A percentile compares a stretch with the other conserved stretches of the same genome.
phyloP scores from a whole-genome alignment of 2,113 vertebrate genomes.

The Silurus meridionalis region DNA sequence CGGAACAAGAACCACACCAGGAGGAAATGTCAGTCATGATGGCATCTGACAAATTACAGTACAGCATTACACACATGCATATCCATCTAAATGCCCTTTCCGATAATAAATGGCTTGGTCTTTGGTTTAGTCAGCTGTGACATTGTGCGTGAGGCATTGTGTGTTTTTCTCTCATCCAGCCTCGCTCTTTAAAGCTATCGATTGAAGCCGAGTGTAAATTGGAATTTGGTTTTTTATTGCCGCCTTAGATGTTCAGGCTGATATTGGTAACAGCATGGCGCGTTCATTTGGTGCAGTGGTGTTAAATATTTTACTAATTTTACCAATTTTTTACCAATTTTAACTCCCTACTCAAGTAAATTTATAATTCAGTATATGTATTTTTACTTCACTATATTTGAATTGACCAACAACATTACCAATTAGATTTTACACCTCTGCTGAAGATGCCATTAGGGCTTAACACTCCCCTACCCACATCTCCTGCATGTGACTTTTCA shows the following conservation, averaged over 20 bases:
- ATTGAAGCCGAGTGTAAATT: conserved; percentile 6
- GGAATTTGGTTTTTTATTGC: neutral
- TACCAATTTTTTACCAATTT: no score
- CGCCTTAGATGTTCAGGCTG: neutral
- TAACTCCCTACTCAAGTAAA: no score
- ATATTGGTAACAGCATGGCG: neutral
- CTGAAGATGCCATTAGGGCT: no score
- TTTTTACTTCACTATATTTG: no score
- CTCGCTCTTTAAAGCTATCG: conserved; percentile 1
- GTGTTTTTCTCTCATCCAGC: neutral
- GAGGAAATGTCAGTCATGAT: conserved; percentile 8
- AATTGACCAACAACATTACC: no score
- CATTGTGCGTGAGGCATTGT: neutral
- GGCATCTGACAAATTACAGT: neutral
- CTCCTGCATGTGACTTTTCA: no score
- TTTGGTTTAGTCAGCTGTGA: conserved; percentile 17
- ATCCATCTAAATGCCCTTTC: conserved; percentile 16
- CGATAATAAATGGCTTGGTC: conserved; percentile 2
- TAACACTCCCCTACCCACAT: no score
- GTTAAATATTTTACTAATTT: no score
- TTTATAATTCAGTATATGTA: no score
- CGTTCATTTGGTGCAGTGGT: neutral
- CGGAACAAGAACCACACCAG: neutral
- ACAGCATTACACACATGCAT: neutral
- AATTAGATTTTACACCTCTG: no score